These are phyloP conservation scores for Origma solitaria DNA, from an alignment of 2,113 vertebrate species.

Conservation along the genomic window DNA sequence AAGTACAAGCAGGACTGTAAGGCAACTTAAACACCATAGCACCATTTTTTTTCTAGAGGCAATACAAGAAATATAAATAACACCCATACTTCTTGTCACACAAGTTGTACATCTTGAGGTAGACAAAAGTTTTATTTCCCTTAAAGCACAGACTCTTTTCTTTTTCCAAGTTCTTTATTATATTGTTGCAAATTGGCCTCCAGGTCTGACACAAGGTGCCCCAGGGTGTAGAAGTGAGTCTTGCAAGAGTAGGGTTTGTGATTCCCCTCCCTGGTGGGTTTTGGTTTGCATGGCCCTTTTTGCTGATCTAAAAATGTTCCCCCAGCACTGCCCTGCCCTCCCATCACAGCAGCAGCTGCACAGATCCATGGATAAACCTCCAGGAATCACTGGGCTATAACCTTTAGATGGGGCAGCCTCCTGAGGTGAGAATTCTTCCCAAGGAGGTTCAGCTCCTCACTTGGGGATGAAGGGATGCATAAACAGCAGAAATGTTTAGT, in stretches of 20 bases:
- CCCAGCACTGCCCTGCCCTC: not conserved
- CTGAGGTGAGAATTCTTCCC: not conserved
- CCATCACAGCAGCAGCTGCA: not conserved
- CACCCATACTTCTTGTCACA: constrained; percentile 65
- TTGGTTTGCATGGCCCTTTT: not conserved
- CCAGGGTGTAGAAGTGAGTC: not conserved
- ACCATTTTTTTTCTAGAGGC: not conserved
- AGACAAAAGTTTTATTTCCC: constrained; percentile 73
- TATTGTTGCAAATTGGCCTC: not conserved
- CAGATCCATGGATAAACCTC: not conserved
- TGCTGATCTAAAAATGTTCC: not conserved
- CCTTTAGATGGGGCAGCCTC: not conserved
- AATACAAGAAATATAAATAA: constrained; percentile 78
- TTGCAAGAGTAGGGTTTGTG: not conserved
- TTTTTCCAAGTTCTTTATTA: not conserved
- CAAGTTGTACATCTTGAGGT: constrained; percentile 81
- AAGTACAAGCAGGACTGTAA: not conserved
- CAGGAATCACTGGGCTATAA: not conserved
- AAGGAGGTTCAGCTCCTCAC: not conserved
- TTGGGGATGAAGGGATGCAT: not conserved
- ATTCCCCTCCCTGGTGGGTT: not conserved
- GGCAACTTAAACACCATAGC: not conserved
- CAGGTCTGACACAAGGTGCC: not conserved
- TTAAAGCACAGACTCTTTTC: constrained; percentile 8
- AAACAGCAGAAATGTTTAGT: not conserved